Evolutionary conservation across 2,113 vertebrate genomes (phyloP).

Genomic region (Xenus cinereus): DNA sequence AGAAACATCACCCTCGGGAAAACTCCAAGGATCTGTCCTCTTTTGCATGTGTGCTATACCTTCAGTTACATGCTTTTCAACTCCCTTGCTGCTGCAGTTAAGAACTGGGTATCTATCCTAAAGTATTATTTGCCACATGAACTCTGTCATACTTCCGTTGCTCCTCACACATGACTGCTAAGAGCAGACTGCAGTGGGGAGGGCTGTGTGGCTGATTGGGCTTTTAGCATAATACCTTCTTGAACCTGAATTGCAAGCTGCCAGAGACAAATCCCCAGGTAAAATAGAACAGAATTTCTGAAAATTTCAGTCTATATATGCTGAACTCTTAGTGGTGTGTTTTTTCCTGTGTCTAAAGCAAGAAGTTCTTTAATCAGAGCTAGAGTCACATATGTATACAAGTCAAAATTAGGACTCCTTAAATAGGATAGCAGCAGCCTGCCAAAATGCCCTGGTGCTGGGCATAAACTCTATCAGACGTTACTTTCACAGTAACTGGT

Average conservation of each 20-base stretch:
- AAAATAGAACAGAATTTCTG: neutral
- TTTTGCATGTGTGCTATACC: too few relatives aligned
- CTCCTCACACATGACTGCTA: fast-evolving
- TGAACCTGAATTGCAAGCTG: neutral
- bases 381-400: neutral
- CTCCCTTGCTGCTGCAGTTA: neutral
- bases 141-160: neutral
- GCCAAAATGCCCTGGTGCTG: neutral
- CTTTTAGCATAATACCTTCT: neutral
- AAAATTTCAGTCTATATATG: neutral
- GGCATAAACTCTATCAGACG: neutral
- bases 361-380: neutral
- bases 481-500: neutral
- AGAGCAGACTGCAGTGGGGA: neutral
- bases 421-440: neutral
- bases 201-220: neutral
- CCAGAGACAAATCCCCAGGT: neutral
- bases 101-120: too few relatives aligned
- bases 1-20: neutral
- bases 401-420: neutral
- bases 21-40: neutral
- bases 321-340: neutral
- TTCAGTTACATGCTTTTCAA: neutral
- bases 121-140: neutral
- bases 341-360: neutral